Conservation (phyloP, 2,113 vertebrate species). For the Noturus placidus region DNA sequence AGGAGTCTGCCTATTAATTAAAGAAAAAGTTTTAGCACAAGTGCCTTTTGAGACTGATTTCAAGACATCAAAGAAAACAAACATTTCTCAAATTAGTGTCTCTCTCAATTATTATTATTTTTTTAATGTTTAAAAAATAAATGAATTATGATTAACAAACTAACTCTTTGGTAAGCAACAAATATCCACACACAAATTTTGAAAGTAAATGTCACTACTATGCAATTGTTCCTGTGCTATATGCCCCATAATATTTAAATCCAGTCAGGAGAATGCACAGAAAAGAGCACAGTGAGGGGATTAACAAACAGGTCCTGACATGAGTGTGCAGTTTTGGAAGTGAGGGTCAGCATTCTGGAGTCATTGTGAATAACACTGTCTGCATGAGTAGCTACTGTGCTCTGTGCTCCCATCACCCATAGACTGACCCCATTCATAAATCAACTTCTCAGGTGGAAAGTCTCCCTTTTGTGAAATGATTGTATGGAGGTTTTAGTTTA, state of each 20-base stretch:
- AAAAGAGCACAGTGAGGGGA: conserved; percentile 17
- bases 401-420: conserved; percentile 7
- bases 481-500: background rate
- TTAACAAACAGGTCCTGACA: conserved; percentile 32
- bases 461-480: background rate
- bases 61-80: conserved; percentile 12
- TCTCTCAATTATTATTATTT: background rate
- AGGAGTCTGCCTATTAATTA: conserved; percentile 11
- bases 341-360: background rate
- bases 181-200: background rate
- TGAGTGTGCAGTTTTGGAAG: background rate
- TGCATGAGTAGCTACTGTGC: background rate
- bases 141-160: conserved; percentile 27
- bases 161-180: conserved; percentile 36
- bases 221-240: background rate
- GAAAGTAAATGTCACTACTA: background rate
- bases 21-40: background rate
- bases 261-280: background rate
- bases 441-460: background rate
- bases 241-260: background rate
- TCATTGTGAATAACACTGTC: background rate
- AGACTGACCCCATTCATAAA: background rate
- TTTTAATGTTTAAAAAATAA: background rate
- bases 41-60: background rate
- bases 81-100: background rate